Base-by-base conservation (phyloP, 1,140 invertebrate species). In the Gonatopus flavifemur region DNA sequence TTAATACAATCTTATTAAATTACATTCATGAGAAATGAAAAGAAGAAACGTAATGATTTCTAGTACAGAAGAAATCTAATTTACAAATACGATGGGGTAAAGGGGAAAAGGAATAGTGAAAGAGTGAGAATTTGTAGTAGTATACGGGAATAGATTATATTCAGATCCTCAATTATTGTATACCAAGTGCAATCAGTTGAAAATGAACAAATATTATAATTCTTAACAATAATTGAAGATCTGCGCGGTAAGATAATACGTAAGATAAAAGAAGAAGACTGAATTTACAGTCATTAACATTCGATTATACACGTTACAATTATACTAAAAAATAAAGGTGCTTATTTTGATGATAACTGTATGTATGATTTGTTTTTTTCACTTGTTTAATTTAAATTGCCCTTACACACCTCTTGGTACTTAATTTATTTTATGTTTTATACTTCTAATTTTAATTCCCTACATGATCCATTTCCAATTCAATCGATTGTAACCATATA, bases 261-360 rank as follows among this genome's bases (percentile, higher is more conserved):
- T 25, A 50, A 36, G 31, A 32, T 47, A 62, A 47, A 49, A 53
- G n/a, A n/a, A n/a, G n/a, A 55, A 20, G 30, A 37, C 31, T 25
- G 20, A 15, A 43, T 47, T 41, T 37, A 48, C 36, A 37, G 36
- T 48, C 42, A 48, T 40, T 46, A 52, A 45, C 31, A 63, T 24
- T 57, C 40, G 55, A 55, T 60, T 59, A 46, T 62, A 62, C 47
- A 62, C 56, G 21, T 64, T 62, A 64, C 40, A 63, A 64, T 64
- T 63, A 59, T 24, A 49, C 60, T 64, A 63, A 53, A 59, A 63
- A 63, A 62, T 52, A 36, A 50, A 48, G 40, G 46, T 59, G 56
- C 52, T 64, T 62, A 59, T 57, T 19, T 41, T 59, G 50, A 52
- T 62, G 63, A 63, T 30, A 48, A 49, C 35, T 48, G 44, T 62